Evolutionary conservation across 2,888 invertebrate species (phyloP).

Genomic region (Clunio marinus): DNA sequence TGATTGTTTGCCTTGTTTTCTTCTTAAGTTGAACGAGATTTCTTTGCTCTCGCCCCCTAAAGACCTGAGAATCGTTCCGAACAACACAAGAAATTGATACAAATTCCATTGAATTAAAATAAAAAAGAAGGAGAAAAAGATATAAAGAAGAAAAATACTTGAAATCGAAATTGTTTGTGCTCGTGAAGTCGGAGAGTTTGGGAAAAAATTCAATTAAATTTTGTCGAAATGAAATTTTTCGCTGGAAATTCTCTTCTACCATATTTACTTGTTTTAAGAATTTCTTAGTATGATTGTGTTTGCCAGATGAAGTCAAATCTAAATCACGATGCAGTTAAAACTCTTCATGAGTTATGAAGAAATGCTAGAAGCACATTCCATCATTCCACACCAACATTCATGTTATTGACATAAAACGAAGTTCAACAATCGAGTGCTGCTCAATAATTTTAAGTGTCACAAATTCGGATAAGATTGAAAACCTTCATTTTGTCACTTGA

Average conservation of each 20-base stretch:
- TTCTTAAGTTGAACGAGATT: not conserved
- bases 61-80: not conserved
- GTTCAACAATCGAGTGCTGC: too few relatives aligned
- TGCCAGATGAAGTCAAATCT: not conserved
- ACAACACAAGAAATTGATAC: constrained; percentile 8
- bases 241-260: not conserved
- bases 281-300: not conserved
- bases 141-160: constrained; percentile 11
- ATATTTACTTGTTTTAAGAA: not conserved
- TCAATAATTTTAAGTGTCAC: too few relatives aligned
- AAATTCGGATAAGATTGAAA: too few relatives aligned
- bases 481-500: too few relatives aligned
- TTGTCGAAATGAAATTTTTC: constrained; percentile 14
- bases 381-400: too few relatives aligned
- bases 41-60: constrained; percentile 2
- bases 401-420: too few relatives aligned
- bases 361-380: too few relatives aligned
- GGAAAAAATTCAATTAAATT: constrained; percentile 36
- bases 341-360: too few relatives aligned
- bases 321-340: too few relatives aligned
- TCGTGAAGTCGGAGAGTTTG: constrained; percentile 12
- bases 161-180: constrained; percentile 16
- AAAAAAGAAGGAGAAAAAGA: not conserved
- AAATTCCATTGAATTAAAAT: constrained; percentile 21
- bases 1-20: constrained; percentile 27